These are phyloP conservation scores for Malurus leucopterus DNA, from an alignment of 2,797 vertebrate genomes.

Conservation along the genomic window DNA sequence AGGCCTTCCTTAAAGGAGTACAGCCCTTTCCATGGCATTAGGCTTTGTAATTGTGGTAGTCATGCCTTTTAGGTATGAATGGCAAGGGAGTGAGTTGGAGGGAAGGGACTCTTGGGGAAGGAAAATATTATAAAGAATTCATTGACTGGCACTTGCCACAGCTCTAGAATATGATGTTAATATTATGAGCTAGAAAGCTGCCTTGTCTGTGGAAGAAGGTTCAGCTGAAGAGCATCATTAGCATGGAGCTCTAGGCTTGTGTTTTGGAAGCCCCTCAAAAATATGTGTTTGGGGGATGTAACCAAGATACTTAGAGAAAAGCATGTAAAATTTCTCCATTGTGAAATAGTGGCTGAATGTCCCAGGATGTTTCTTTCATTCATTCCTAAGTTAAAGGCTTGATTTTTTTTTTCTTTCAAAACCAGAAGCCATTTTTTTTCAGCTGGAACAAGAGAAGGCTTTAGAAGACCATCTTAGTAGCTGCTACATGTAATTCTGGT, in stretches of 20 bases:
- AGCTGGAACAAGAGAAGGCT: background rate
- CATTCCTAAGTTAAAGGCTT: background rate
- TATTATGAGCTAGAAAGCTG: background rate
- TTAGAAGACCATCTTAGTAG: background rate
- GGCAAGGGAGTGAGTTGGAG: background rate
- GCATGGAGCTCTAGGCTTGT: rapidly evolving
- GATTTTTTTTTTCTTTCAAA: background rate
- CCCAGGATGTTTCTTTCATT: background rate
- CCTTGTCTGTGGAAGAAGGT: background rate
- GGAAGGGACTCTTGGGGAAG: background rate
- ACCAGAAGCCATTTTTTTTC: background rate
- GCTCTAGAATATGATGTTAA: background rate
- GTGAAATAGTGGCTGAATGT: background rate
- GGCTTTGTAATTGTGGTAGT: background rate
- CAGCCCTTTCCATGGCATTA: background rate
- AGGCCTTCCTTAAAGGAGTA: background rate
- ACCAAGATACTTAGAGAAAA: background rate
- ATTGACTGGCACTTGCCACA: background rate
- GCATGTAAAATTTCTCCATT: background rate
- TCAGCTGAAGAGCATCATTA: background rate
- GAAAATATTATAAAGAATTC: background rate
- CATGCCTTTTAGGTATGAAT: background rate
- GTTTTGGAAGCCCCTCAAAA: background rate
- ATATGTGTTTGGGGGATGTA: background rate
- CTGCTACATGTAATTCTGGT: background rate